Conservation (phyloP, 2,113 vertebrate species). For the Lonchura striata region DNA sequence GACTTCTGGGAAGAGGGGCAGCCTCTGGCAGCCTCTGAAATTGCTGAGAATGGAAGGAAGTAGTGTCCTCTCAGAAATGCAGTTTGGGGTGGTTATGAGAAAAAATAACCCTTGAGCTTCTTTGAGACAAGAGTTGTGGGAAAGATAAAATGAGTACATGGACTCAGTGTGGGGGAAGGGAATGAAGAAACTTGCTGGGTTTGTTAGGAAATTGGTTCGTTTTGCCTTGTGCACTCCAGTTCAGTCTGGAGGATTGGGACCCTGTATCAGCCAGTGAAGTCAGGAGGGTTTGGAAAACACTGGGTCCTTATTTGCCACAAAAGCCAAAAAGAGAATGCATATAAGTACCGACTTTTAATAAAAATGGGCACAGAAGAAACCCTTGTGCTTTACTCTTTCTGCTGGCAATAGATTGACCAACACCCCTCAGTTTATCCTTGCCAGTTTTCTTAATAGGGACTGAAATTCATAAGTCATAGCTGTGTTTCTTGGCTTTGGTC, state of each 20-base stretch:
- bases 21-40: conserved; percentile 49
- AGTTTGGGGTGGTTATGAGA: conserved; percentile 18
- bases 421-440: background rate
- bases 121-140: conserved; percentile 21
- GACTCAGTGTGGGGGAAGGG: background rate
- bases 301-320: background rate
- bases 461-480: background rate
- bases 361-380: background rate
- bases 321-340: background rate
- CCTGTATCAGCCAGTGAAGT: background rate
- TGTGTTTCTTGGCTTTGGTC: background rate
- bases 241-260: background rate
- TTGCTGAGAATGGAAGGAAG: conserved; percentile 52
- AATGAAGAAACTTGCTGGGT: conserved; percentile 41
- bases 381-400: background rate
- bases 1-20: conserved; percentile 60
- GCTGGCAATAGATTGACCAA: background rate
- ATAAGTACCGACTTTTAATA: background rate
- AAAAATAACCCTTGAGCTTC: conserved; percentile 33
- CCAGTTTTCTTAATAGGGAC: background rate
- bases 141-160: background rate
- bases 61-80: conserved; percentile 25
- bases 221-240: conserved; percentile 9
- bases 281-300: background rate
- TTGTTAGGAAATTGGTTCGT: conserved; percentile 34